Evolutionary conservation across 2,888 invertebrate genomes (phyloP).

Genomic region (Crematogaster levior): DNA sequence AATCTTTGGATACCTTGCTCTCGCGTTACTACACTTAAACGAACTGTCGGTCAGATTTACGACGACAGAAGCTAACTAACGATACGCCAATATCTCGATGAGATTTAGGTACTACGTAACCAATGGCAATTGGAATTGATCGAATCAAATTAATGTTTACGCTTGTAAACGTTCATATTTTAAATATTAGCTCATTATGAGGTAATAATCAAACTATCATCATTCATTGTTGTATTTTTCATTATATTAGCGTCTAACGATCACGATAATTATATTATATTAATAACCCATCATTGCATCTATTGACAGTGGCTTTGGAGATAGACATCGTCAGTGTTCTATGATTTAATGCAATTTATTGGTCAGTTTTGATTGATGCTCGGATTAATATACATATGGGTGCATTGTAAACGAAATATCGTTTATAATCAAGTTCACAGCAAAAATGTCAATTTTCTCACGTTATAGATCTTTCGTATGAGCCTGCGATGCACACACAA

Average conservation of each 20-base stretch:
- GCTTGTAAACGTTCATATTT: background rate
- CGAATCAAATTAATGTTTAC: background rate
- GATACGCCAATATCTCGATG: conserved; percentile 3
- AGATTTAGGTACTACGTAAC: conserved; percentile 29
- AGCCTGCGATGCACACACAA: conserved; percentile 54
- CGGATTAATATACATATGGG: conserved; percentile 23
- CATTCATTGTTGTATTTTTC: conserved; percentile 7
- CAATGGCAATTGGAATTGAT: background rate
- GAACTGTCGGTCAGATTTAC: conserved; percentile 59
- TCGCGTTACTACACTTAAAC: conserved; percentile 63
- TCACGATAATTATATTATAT: background rate
- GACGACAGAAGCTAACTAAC: conserved; percentile 48
- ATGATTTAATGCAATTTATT: conserved; percentile 27
- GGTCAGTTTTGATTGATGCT: conserved; percentile 9
- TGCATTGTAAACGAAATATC: conserved; percentile 23
- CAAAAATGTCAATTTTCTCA: conserved; percentile 49
- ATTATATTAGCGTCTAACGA: background rate
- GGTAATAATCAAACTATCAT: background rate
- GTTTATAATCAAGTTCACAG: conserved; percentile 27
- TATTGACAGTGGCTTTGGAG: conserved; percentile 1
- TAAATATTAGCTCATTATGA: background rate
- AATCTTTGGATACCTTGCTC: conserved; percentile 55
- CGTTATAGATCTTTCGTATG: conserved; percentile 29
- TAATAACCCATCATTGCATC: conserved; percentile 13
- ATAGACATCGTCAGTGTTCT: background rate